These are phyloP conservation scores for Plagodis pulveraria DNA, from an alignment of 2,888 invertebrate species.

Conservation along the genomic window DNA sequence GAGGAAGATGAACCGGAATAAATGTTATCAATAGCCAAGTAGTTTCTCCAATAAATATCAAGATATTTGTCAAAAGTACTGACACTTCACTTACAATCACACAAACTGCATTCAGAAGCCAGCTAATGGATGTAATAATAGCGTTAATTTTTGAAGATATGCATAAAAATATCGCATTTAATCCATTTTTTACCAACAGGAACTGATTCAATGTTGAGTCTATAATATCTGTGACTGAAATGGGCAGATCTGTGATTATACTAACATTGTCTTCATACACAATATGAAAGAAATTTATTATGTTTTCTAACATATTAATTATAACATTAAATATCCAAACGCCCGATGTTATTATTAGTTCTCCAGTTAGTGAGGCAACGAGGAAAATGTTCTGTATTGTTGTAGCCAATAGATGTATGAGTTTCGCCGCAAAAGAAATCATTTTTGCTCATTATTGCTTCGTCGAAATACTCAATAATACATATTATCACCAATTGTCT, in stretches of 20 bases:
- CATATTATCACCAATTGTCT: no score
- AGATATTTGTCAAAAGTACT: constrained; percentile 54
- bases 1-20: constrained; percentile 71
- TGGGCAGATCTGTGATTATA: constrained; percentile 71
- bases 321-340: constrained; percentile 51
- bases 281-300: constrained; percentile 66
- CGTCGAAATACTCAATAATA: no score
- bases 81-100: constrained; percentile 58
- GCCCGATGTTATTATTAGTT: constrained; percentile 62
- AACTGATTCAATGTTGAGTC: constrained; percentile 30
- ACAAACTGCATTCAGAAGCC: constrained; percentile 47
- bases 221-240: constrained; percentile 45
- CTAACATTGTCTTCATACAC: constrained; percentile 75
- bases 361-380: constrained; percentile 65
- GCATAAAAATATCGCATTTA: constrained; percentile 43
- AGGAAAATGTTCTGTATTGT: constrained; percentile 59
- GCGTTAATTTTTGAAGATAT: constrained; percentile 45
- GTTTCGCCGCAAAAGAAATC: constrained; percentile 68
- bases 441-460: constrained; percentile 41
- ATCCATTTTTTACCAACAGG: constrained; percentile 44
- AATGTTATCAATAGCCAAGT: constrained; percentile 73
- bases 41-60: constrained; percentile 68
- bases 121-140: constrained; percentile 44
- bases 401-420: constrained; percentile 60
- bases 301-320: constrained; percentile 44